phyloP scores from a whole-genome alignment of 92 coral and sea anemone genomes.

The Porites evermanni region DNA sequence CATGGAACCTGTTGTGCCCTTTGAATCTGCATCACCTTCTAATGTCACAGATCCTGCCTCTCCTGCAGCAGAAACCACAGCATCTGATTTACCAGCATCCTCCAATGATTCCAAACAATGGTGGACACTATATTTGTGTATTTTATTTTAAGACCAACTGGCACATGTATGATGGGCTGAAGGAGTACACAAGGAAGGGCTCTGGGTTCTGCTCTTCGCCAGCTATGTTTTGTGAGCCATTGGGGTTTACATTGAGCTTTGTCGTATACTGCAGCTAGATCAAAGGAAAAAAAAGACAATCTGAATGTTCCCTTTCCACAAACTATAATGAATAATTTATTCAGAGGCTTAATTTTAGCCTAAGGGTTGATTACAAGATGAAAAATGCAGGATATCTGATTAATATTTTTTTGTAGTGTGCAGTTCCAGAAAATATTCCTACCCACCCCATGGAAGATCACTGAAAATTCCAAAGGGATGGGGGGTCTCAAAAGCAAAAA shows the following conservation, averaged over 20 bases:
- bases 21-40: constrained; percentile 28
- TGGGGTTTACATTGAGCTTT: constrained; percentile 51
- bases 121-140: constrained; percentile 51
- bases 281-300: constrained; percentile 16
- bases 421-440: not conserved
- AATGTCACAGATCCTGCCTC: constrained; percentile 15
- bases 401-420: constrained; percentile 4
- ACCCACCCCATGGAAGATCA: constrained; percentile 19
- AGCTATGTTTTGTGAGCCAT: constrained; percentile 37
- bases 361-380: constrained; percentile 20
- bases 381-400: constrained; percentile 19
- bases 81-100: constrained; percentile 18
- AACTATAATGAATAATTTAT: constrained; percentile 29
- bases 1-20: constrained; percentile 36
- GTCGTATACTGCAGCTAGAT: constrained; percentile 24
- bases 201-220: constrained; percentile 38
- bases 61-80: constrained; percentile 14
- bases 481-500: too few species aligned
- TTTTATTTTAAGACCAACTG: constrained; percentile 29
- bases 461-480: not conserved
- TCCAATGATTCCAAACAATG: constrained; percentile 31
- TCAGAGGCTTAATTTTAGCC: constrained; percentile 25
- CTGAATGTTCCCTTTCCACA: constrained; percentile 35
- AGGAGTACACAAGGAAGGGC: constrained; percentile 35
- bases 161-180: constrained; percentile 61